Conservation (phyloP, 2,113 vertebrate species). For the Ammodytes marinus region DNA sequence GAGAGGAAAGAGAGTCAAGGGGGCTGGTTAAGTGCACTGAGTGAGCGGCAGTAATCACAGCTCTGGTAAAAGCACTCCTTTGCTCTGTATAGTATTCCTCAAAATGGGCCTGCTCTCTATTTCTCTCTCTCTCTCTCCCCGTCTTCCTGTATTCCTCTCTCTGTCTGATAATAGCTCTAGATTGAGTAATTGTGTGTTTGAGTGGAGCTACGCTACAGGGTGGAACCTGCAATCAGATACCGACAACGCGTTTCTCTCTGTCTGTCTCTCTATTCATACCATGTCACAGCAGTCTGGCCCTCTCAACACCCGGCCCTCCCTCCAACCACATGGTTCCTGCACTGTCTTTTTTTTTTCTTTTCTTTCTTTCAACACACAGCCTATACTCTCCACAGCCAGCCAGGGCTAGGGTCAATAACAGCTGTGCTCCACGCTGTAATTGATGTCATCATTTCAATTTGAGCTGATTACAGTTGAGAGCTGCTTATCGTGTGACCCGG, state of each 20-base stretch:
- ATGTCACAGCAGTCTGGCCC: constrained; percentile 66
- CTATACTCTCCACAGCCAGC: constrained; percentile 55
- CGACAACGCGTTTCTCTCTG: constrained; percentile 56
- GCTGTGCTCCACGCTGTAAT: constrained; percentile 80
- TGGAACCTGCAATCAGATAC: constrained; percentile 85
- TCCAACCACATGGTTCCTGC: constrained; percentile 55
- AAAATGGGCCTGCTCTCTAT: constrained; percentile 63
- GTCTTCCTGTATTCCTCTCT: constrained; percentile 65
- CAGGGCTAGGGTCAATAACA: constrained; percentile 84
- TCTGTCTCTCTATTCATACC: constrained; percentile 76
- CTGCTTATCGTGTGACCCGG: constrained; percentile 79
- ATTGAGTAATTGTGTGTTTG: constrained; percentile 88
- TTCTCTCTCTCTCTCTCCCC: constrained; percentile 46
- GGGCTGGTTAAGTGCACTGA: constrained; percentile 83
- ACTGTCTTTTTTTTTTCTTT: constrained; percentile 2
- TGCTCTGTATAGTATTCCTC: constrained; percentile 71
- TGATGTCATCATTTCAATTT: constrained; percentile 88
- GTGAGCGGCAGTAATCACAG: constrained; percentile 83
- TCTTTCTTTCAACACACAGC: constrained; percentile 1
- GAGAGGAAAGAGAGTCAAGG: constrained; percentile 65
- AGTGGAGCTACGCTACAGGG: constrained; percentile 79
- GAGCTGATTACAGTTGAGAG: constrained; percentile 85
- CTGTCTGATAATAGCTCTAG: constrained; percentile 83
- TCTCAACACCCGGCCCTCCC: constrained; percentile 60
- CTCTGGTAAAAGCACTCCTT: constrained; percentile 83